Evolutionary conservation across 2,113 vertebrate genomes (phyloP), one percentile per base, ranked within the genome.

Genomic region (Anseranas semipalmata): DNA sequence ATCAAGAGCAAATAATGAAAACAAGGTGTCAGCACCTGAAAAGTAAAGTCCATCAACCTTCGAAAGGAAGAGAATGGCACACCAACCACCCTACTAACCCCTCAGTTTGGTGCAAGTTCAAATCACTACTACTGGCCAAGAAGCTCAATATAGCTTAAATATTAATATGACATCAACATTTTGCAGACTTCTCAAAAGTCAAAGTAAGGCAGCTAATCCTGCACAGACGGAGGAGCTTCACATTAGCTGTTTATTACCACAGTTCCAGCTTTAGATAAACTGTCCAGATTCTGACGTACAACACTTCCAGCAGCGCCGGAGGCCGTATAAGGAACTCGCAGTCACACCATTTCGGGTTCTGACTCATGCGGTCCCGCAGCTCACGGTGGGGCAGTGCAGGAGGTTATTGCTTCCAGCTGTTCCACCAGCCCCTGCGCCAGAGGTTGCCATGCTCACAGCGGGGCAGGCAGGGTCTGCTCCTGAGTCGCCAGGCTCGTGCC

Each of bases 341-440:
- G 75, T 65, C 75, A 53, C 80, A 72, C 80, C 80, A 37, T 10
- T 62, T 41, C 0, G 37, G 65, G 53, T 53, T 72, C 70, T 93
- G 94, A 85, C 75, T 95, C 88, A 81, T 4, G 53, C 85, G 37
- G 79, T 76, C 74, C 55, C 0, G 79, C 84, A 63, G 25, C 12
- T 37, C 65, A 10, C 1, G 1, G 88, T 46, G 85, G 80, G 85
- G 71, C 88, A 78, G 56, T 15, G 67, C 0, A 3, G 62, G 88
- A 85, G 85, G 85, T 91, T 78, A 73, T 59, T 91, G 91, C 71
- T 93, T 82, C 88, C 94, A 93, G 94, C 71, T 91, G 84, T 27
- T 68, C 88, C 79, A 30, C n/a, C 72, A 35, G 58, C 70, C 73
- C 66, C 62, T 39, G 6, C 3, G 3, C 55, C 20, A 33, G 43